Conservation (phyloP, 2,113 vertebrate species). For the Anseranas semipalmata region DNA sequence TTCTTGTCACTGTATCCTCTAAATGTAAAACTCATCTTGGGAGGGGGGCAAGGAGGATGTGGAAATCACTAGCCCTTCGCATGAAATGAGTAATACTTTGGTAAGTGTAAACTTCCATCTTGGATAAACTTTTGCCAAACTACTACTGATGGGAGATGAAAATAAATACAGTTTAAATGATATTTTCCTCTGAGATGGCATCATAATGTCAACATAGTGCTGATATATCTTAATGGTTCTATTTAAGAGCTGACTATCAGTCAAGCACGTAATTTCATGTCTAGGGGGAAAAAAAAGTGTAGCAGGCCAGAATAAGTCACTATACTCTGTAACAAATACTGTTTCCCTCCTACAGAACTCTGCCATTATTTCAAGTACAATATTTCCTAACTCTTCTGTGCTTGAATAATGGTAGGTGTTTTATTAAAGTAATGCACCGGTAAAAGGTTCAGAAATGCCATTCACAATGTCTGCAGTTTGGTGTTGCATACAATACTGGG, state of each 20-base stretch:
- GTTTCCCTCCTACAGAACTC: not conserved
- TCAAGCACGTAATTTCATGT: not conserved
- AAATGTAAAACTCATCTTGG: not conserved
- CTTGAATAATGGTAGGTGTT: not conserved
- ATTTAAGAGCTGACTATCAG: not conserved
- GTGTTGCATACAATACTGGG: not conserved
- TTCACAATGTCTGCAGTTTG: not conserved
- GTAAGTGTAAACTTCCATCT: not conserved
- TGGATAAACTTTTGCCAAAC: not conserved
- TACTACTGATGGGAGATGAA: not conserved
- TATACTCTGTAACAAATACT: not conserved
- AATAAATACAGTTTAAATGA: not conserved
- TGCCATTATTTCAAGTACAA: not conserved
- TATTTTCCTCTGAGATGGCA: not conserved
- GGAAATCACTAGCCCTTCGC: not conserved
- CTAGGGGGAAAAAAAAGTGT: not conserved
- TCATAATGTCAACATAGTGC: not conserved
- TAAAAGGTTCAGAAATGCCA: not conserved
- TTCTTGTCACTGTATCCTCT: not conserved
- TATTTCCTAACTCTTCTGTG: not conserved
- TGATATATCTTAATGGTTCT: slow-evolving; percentile 4
- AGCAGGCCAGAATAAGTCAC: not conserved
- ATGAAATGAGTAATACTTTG: not conserved
- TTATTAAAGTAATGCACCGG: not conserved
- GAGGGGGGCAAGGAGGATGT: rapidly evolving